Evolutionary conservation across 2,888 invertebrate species (phyloP).

Genomic region (Phaonia tiefii): DNA sequence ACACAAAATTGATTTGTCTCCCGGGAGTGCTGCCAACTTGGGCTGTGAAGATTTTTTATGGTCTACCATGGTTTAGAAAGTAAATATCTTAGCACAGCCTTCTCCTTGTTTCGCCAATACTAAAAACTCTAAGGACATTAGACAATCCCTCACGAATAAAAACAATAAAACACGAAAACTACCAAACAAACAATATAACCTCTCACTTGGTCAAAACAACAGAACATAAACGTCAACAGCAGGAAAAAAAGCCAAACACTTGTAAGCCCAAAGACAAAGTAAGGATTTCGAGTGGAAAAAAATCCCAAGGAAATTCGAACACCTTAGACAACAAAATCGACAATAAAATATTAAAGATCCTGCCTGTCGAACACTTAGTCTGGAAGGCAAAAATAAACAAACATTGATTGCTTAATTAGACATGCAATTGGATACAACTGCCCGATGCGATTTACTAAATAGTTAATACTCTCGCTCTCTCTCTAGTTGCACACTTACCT

Average conservation of each 20-base stretch:
- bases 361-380: no score
- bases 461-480: conserved; percentile 26
- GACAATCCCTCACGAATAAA: conserved; percentile 59
- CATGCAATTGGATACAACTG: conserved; percentile 21
- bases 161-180: conserved; percentile 56
- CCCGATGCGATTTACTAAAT: conserved; percentile 34
- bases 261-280: no score
- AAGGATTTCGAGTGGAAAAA: no score
- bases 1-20: conserved; percentile 68
- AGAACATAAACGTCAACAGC: not conserved
- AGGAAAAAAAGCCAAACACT: not conserved
- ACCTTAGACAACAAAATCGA: not conserved
- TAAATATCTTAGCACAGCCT: conserved; percentile 21
- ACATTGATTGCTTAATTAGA: conserved; percentile 58
- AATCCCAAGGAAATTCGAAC: no score
- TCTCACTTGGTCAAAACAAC: conserved; percentile 11
- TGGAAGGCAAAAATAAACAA: conserved; percentile 10
- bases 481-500: no score
- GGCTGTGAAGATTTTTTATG: conserved; percentile 41
- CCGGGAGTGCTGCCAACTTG: conserved; percentile 67
- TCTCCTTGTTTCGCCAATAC: not conserved
- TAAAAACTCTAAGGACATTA: conserved; percentile 41
- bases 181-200: conserved; percentile 34
- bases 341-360: conserved; percentile 47
- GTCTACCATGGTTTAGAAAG: conserved; percentile 45